Conservation (phyloP, 37 sponge, comb jelly and placozoan genomes). For the Eunapius fragilis region DNA sequence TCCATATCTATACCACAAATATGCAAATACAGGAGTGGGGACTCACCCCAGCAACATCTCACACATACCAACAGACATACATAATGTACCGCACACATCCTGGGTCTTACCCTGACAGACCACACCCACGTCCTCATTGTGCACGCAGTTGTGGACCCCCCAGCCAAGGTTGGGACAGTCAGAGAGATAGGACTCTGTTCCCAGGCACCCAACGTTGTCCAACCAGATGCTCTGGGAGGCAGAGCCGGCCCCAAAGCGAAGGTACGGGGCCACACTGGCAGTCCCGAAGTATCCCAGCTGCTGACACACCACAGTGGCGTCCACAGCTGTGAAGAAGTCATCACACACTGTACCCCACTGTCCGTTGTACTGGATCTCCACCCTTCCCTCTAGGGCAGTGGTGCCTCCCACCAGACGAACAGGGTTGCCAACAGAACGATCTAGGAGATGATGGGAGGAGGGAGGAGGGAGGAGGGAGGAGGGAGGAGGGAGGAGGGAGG, state of each 20-base stretch:
- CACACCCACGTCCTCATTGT: slow-evolving; percentile 60
- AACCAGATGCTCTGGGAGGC: slow-evolving; percentile 26
- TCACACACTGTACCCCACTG: slow-evolving; percentile 70
- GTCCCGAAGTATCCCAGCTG: slow-evolving; percentile 31
- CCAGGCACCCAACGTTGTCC: slow-evolving; percentile 45
- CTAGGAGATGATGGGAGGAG: background rate
- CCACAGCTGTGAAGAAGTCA: slow-evolving; percentile 15
- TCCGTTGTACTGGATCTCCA: slow-evolving; percentile 35
- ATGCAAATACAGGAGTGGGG: too few species aligned
- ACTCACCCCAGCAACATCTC: background rate
- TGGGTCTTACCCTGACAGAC: background rate
- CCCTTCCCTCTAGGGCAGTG: background rate
- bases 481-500: background rate
- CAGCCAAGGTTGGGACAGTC: slow-evolving; percentile 13
- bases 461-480: background rate
- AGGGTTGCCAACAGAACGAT: background rate
- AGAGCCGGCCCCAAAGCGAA: slow-evolving; percentile 5
- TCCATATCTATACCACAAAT: too few species aligned
- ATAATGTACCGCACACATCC: slow-evolving; percentile 7
- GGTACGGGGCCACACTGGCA: background rate
- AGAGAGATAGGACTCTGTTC: slow-evolving; percentile 22
- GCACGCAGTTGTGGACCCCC: slow-evolving; percentile 47
- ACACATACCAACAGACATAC: slow-evolving; percentile 7
- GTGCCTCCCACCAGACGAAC: slow-evolving; percentile 1
- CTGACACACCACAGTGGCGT: slow-evolving; percentile 49